phyloP scores from a whole-genome alignment of 2,113 vertebrate species.

The Corydoras maculifer region DNA sequence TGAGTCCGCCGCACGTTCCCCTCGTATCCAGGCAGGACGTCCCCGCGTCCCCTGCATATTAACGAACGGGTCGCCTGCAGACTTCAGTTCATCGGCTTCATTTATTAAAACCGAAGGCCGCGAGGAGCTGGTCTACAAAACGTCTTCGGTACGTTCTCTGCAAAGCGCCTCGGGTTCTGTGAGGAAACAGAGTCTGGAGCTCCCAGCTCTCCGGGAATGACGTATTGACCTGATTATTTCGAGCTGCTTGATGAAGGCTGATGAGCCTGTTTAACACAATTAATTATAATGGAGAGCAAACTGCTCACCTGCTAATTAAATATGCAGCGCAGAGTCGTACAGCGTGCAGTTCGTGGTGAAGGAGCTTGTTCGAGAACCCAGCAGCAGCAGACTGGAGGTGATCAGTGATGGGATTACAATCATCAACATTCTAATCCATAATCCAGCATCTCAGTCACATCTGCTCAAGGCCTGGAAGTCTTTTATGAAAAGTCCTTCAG shows the following conservation, averaged over 20 bases:
- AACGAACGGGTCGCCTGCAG: too few species aligned
- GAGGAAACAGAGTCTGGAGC: not conserved
- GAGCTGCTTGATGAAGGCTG: conserved; percentile 42
- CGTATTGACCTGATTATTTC: conserved; percentile 4
- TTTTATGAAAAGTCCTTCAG: too few species aligned
- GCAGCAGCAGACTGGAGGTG: not conserved
- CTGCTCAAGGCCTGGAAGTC: too few species aligned
- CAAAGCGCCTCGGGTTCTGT: too few species aligned
- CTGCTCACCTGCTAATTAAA: conserved; percentile 47
- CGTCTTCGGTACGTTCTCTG: too few species aligned
- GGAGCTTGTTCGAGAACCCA: not conserved
- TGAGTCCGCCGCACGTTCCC: conserved; percentile 50
- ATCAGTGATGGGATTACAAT: conserved; percentile 1
- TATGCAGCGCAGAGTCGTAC: not conserved
- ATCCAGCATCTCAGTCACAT: not conserved
- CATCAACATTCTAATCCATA: not conserved
- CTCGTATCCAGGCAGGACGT: conserved; percentile 55
- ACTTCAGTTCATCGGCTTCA: too few species aligned
- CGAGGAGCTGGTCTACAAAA: too few species aligned
- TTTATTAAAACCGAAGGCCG: too few species aligned
- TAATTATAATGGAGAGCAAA: conserved; percentile 57
- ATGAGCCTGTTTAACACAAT: conserved; percentile 63
- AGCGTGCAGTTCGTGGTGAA: not conserved
- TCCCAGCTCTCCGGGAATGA: not conserved
- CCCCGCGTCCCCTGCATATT: too few species aligned